Conservation (phyloP, 2,888 invertebrate species). For the Ophion costatus region DNA sequence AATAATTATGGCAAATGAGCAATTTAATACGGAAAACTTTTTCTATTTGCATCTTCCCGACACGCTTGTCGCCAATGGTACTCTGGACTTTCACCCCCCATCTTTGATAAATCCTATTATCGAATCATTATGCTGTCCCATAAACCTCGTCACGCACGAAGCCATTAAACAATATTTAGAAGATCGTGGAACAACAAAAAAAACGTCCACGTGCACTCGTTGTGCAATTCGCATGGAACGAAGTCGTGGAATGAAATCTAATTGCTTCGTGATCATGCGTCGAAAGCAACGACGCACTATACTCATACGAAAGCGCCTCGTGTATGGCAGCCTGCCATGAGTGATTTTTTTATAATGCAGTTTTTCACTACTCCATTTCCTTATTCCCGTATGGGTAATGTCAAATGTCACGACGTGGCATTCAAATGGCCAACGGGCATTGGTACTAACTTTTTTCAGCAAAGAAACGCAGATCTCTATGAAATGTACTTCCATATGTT, state of each 20-base stretch:
- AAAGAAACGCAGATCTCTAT: neutral
- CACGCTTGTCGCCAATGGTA: neutral
- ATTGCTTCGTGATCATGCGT: constrained; percentile 16
- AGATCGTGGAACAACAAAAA: constrained; percentile 15
- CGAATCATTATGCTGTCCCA: neutral
- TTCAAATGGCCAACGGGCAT: neutral
- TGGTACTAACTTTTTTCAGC: neutral
- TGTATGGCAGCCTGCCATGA: neutral
- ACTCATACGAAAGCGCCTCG: neutral
- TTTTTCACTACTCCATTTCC: neutral
- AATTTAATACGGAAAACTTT: neutral
- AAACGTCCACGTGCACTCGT: neutral
- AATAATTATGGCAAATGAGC: neutral
- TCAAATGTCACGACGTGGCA: constrained; percentile 2
- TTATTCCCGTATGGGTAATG: neutral
- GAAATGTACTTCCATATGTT: neutral
- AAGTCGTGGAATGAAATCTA: constrained; percentile 29
- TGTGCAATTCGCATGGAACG: constrained; percentile 11
- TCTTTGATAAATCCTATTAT: constrained; percentile 10
- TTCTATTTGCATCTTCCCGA: neutral
- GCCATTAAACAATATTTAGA: constrained; percentile 25
- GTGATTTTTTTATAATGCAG: constrained; percentile 9
- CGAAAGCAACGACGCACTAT: constrained; percentile 5
- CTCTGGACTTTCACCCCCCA: constrained; percentile 21
- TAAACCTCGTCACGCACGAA: neutral